Percentiles rank a stretch among this genome's conserved stretches.
phyloP scores from a whole-genome alignment of 2,797 vertebrate species.

The Cheirogaleus major region DNA sequence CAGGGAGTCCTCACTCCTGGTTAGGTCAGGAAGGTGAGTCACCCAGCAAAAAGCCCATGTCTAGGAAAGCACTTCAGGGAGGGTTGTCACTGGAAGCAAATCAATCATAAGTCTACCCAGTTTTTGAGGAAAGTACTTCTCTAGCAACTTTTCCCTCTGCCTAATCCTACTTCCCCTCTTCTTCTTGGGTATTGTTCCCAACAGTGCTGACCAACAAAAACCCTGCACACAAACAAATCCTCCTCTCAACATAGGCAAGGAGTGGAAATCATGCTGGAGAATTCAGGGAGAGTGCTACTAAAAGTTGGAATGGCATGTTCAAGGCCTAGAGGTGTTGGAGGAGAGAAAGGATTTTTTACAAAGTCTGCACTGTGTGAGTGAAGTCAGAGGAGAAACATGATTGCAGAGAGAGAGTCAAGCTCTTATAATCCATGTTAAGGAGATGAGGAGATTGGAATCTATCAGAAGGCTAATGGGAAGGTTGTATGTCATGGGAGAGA shows the following conservation, averaged over 20 bases:
- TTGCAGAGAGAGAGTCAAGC: background rate
- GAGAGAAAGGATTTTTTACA: background rate
- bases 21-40: background rate
- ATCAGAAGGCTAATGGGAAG: background rate
- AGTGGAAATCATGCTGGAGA: background rate
- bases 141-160: background rate
- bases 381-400: background rate
- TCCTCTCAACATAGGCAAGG: background rate
- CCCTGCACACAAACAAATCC: background rate
- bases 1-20: background rate
- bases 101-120: background rate
- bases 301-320: background rate
- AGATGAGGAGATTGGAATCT: background rate
- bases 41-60: background rate
- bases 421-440: background rate
- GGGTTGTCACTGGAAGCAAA: background rate
- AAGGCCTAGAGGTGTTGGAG: background rate
- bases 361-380: background rate
- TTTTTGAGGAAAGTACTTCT: background rate
- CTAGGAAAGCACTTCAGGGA: background rate
- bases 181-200: background rate
- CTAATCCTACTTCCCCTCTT: background rate
- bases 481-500: background rate
- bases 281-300: background rate
- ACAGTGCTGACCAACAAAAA: background rate